Base-by-base conservation (phyloP, 2,888 invertebrate species). In the Amphipoea lucens region DNA sequence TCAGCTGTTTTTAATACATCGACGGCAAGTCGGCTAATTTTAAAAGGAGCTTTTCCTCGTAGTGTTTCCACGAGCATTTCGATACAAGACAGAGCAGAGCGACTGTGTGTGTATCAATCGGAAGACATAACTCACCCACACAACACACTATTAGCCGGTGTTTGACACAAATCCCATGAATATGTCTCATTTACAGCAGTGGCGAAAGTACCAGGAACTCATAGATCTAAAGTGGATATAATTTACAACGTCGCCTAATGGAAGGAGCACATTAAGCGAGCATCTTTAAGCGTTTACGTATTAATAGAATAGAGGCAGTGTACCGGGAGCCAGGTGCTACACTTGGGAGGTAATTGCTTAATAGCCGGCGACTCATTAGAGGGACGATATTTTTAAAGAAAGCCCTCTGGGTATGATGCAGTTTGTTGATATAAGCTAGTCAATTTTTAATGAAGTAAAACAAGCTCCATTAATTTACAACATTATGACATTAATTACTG, bases 211-310 rank as follows among this genome's bases (percentile, higher is more conserved):
- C 94, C 93, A 95, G 94, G 94, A 90, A 89, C 76, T 88, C 92
- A 94, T 92, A 93, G 88, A 90, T 91, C 90, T 91, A 93, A 94
- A 94, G 93, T 94, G 94, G 93, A 92, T 94, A 93, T 95, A 96
- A 97, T 97, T 96, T 96, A 97, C 95, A 91, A 92, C 93, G 88
- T 90, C 90, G 90, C 90, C 95, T 97, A 97, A 97, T 97, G 97
- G 97, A 96, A 95, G 95, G 91, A 91, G 93, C 92, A 92, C 96
- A 96, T 96, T 96, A 96, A 96, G 93, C 91, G 92, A 91, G 92
- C 92, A 93, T 94, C 91, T 90, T 93, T 94, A 94, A 94, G 92
- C 94, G 94, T 94, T 96, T 95, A 95, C 93, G 93, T 96, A 96
- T 96, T 96, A 96, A 96, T 96, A 96, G 96, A 95, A 93, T 92